These are phyloP conservation scores for Portunus trituberculatus DNA, from an alignment of 1,140 invertebrate species.

Conservation along the genomic window DNA sequence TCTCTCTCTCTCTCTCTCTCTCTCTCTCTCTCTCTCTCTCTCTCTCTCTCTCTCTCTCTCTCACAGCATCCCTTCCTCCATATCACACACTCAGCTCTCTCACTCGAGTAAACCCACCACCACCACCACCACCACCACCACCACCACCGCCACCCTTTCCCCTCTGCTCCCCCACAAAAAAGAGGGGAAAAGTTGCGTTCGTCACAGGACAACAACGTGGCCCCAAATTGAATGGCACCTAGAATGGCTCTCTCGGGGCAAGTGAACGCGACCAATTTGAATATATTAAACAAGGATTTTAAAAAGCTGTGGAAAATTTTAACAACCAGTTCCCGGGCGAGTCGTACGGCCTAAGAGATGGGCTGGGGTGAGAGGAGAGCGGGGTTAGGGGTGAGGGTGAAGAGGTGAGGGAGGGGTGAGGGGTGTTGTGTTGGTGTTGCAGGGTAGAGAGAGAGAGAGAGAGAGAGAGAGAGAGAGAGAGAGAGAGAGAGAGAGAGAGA, in stretches of 20 bases:
- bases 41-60: no score
- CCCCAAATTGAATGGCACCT: slow-evolving; percentile 74
- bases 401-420: not conserved
- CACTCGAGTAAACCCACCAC: not conserved
- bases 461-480: no score
- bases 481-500: no score
- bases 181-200: slow-evolving; percentile 41
- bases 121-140: not conserved
- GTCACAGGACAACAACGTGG: slow-evolving; percentile 68
- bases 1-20: no score
- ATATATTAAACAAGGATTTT: slow-evolving; percentile 75
- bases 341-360: slow-evolving; percentile 27
- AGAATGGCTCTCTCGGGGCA: slow-evolving; percentile 59
- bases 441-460: no score
- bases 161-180: slow-evolving; percentile 16
- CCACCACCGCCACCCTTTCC: not conserved
- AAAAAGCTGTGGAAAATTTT: slow-evolving; percentile 70
- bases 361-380: not conserved
- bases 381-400: not conserved
- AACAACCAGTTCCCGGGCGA: slow-evolving; percentile 50
- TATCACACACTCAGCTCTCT: no score
- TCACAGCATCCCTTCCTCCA: no score
- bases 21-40: no score
- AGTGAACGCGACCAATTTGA: slow-evolving; percentile 71
- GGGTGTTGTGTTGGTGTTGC: not conserved